A percentile compares a stretch with the other conserved stretches of the same genome.
Evolutionary conservation across 2,113 vertebrate genomes (phyloP).

Genomic region (Albula glossodonta): DNA sequence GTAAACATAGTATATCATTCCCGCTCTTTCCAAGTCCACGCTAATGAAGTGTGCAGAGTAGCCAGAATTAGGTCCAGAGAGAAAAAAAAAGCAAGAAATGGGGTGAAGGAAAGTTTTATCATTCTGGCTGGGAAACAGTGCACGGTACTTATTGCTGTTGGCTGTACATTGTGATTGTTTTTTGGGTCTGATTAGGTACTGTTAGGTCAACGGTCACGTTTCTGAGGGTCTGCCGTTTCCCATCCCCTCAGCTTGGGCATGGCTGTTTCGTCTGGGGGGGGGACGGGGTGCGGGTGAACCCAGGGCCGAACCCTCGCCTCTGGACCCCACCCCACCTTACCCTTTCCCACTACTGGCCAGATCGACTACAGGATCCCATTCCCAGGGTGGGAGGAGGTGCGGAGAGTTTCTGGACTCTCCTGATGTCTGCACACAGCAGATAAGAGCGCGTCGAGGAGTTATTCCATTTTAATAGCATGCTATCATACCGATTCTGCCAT

Average conservation of each 20-base stretch:
- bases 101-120: slow-evolving; percentile 65
- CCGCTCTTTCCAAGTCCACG: slow-evolving; percentile 59
- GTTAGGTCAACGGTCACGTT: slow-evolving; percentile 7
- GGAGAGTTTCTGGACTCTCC: background rate
- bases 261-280: background rate
- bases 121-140: slow-evolving; percentile 55
- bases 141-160: slow-evolving; percentile 54
- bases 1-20: slow-evolving; percentile 47
- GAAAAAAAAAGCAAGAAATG: slow-evolving; percentile 38
- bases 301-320: too few species aligned
- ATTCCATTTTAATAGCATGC: background rate
- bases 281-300: background rate
- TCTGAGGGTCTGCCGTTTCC: background rate
- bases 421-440: background rate
- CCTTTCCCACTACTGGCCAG: background rate
- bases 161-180: slow-evolving; percentile 36
- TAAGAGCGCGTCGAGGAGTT: background rate
- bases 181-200: slow-evolving; percentile 23
- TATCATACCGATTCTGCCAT: background rate
- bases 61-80: slow-evolving; percentile 39
- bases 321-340: too few species aligned
- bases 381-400: background rate
- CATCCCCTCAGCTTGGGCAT: background rate
- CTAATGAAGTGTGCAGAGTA: slow-evolving; percentile 62
- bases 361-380: background rate